Evolutionary conservation across 2,113 vertebrate genomes (phyloP).

Genomic region (Colaptes auratus): DNA sequence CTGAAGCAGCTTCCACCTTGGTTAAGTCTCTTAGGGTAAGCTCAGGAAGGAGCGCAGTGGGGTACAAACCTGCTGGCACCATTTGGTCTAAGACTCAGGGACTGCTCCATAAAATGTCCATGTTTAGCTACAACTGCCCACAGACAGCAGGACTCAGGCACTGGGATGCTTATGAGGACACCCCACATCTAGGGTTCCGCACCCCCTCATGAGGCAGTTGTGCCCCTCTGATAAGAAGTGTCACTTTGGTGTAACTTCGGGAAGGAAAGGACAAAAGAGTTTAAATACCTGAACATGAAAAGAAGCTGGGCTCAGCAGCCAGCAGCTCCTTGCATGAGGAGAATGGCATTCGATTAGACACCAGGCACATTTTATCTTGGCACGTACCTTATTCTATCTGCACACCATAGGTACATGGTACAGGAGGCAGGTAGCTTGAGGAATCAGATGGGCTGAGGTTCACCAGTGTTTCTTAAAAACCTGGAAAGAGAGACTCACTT

Average conservation of each 20-base stretch:
- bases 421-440: not conserved
- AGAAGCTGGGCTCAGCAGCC: not conserved
- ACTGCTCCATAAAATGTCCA: not conserved
- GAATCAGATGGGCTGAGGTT: not conserved
- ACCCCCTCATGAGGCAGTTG: not conserved
- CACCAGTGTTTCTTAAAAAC: not conserved
- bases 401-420: not conserved
- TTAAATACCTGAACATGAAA: not conserved
- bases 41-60: not conserved
- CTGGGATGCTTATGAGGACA: not conserved
- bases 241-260: not conserved
- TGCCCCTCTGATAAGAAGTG: not conserved
- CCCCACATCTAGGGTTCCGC: not conserved
- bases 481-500: not conserved
- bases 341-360: not conserved
- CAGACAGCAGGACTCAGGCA: fast-evolving
- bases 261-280: not conserved
- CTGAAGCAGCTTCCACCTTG: not conserved
- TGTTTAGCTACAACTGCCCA: not conserved
- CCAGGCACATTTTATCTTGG: not conserved
- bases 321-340: not conserved
- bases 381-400: not conserved
- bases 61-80: not conserved
- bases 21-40: not conserved
- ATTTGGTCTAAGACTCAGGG: not conserved